These are phyloP conservation scores for Microcebus tavaratra DNA, from an alignment of 2,113 vertebrate genomes.

Conservation along the genomic window DNA sequence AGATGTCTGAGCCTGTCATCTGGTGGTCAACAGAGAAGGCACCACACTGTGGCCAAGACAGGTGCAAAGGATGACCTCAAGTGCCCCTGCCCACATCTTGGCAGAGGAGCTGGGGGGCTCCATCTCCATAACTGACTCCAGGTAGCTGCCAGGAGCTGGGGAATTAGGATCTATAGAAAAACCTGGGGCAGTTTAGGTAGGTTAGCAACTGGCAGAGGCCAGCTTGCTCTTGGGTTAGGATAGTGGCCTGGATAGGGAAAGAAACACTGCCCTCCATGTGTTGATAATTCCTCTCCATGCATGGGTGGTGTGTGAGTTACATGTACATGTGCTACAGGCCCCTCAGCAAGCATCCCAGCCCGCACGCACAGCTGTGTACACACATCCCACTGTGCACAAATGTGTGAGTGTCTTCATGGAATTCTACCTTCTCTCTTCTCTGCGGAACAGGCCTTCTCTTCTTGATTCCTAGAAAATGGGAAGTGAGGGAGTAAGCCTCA, in stretches of 20 bases:
- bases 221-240: background rate
- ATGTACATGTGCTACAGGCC: background rate
- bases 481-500: background rate
- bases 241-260: background rate
- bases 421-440: background rate
- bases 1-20: background rate
- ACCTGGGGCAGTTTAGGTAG: background rate
- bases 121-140: background rate
- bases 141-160: constrained; percentile 12
- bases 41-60: background rate
- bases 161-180: background rate
- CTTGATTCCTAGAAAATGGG: background rate
- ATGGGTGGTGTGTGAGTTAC: background rate
- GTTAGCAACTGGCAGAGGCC: background rate
- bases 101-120: background rate
- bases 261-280: background rate
- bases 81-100: background rate
- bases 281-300: background rate
- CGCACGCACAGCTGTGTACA: background rate
- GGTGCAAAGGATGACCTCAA: background rate
- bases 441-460: background rate
- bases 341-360: background rate
- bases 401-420: background rate
- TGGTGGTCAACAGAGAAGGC: background rate
- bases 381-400: background rate